These are phyloP conservation scores for Aythya baeri DNA, from an alignment of 2,113 vertebrate genomes.

Conservation along the genomic window DNA sequence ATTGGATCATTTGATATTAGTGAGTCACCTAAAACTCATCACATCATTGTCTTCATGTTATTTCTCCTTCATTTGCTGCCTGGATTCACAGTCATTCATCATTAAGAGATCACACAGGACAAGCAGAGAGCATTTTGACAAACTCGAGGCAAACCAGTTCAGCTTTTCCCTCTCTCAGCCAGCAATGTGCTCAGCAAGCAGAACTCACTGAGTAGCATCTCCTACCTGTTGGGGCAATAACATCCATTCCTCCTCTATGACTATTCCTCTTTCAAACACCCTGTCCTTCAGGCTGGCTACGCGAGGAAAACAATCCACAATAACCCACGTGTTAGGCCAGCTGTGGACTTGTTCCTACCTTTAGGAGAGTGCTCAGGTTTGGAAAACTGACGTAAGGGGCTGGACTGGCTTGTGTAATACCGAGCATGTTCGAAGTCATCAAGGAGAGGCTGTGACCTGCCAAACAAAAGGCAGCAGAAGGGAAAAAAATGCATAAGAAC, in stretches of 20 bases:
- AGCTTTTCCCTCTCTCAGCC: neutral
- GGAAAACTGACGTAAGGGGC: slow-evolving; percentile 61
- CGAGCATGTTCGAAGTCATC: slow-evolving; percentile 49
- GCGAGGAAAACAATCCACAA: neutral
- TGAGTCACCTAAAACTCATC: slow-evolving; percentile 35
- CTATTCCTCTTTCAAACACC: neutral
- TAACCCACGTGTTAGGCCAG: neutral
- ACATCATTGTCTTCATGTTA: neutral
- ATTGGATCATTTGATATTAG: neutral
- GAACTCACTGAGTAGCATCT: neutral
- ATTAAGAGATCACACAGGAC: neutral
- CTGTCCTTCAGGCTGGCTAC: neutral
- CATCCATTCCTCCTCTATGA: neutral
- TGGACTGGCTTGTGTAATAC: slow-evolving; percentile 69
- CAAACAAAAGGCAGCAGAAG: neutral
- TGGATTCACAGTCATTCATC: slow-evolving; percentile 39
- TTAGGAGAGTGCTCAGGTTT: slow-evolving; percentile 77
- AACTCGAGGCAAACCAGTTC: neutral
- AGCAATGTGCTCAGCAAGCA: neutral
- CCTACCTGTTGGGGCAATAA: neutral
- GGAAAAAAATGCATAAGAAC: neutral
- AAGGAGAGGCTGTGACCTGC: slow-evolving; percentile 66
- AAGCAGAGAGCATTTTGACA: neutral
- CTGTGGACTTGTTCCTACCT: slow-evolving; percentile 60
- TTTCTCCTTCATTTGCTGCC: slow-evolving; percentile 17